Percentiles rank a stretch among this genome's conserved stretches.
These are phyloP conservation scores for Uria lomvia DNA, from an alignment of 2,113 vertebrate species.

Conservation along the genomic window DNA sequence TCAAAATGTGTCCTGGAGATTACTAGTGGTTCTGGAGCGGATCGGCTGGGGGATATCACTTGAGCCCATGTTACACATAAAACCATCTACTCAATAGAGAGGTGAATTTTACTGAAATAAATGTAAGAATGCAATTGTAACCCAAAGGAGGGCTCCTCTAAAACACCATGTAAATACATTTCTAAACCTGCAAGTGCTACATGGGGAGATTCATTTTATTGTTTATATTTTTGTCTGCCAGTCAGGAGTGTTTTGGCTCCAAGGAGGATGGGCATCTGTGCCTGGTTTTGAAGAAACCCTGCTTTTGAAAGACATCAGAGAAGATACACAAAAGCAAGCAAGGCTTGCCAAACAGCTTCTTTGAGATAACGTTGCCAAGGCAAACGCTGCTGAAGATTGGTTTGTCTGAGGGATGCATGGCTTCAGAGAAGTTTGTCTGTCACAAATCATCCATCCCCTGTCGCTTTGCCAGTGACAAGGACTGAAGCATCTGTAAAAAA, in stretches of 20 bases:
- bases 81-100: not conserved
- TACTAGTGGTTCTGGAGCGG: not conserved
- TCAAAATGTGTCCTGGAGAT: not conserved
- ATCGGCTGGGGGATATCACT: not conserved
- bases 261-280: not conserved
- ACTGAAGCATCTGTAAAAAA: not conserved
- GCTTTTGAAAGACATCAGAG: not conserved
- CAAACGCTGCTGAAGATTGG: not conserved
- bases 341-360: not conserved
- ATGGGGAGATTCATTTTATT: not conserved
- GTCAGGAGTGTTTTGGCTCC: not conserved
- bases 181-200: not conserved
- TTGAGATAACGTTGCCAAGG: not conserved
- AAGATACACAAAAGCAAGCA: not conserved
- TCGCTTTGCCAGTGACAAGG: not conserved
- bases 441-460: not conserved
- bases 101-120: not conserved
- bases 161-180: not conserved
- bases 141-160: not conserved
- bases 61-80: not conserved
- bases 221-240: not conserved
- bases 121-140: not conserved
- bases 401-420: not conserved
- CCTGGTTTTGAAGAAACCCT: not conserved
- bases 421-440: not conserved